Conservation (phyloP, 1,140 invertebrate genomes). For the Eueides isabella region DNA sequence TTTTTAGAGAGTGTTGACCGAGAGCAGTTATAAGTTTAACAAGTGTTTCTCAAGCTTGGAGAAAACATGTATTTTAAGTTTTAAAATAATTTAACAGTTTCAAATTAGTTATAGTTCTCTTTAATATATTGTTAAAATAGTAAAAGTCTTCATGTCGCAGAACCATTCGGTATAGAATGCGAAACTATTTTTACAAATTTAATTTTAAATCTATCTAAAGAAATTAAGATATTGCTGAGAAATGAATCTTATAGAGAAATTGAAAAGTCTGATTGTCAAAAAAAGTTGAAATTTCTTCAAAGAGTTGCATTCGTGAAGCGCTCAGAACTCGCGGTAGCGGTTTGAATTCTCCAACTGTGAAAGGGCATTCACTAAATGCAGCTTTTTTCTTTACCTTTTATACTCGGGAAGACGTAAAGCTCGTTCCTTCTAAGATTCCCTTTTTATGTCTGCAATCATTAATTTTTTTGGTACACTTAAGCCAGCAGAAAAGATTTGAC, state of each 20-base stretch:
- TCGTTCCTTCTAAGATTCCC: constrained; percentile 71
- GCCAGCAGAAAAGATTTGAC: constrained; percentile 27
- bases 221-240: constrained; percentile 36
- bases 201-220: constrained; percentile 37
- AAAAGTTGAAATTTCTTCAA: constrained; percentile 70
- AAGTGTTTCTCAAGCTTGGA: constrained; percentile 41
- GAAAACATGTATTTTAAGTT: constrained; percentile 19
- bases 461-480: constrained; percentile 63
- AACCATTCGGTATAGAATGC: neutral
- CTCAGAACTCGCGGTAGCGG: constrained; percentile 67
- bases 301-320: constrained; percentile 75
- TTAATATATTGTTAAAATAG: neutral
- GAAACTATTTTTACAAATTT: constrained; percentile 22
- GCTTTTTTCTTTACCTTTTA: constrained; percentile 74
- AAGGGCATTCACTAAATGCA: constrained; percentile 79
- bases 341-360: constrained; percentile 72
- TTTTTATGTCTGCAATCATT: constrained; percentile 70
- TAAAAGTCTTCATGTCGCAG: neutral
- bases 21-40: constrained; percentile 51
- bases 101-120: neutral
- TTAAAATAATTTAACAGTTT: neutral
- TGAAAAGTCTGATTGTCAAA: constrained; percentile 72
- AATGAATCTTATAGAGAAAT: constrained; percentile 33
- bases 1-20: constrained; percentile 51
- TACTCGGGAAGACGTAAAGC: constrained; percentile 70